phyloP scores from a whole-genome alignment of 1,140 invertebrate species.

The Psix sp. region DNA sequence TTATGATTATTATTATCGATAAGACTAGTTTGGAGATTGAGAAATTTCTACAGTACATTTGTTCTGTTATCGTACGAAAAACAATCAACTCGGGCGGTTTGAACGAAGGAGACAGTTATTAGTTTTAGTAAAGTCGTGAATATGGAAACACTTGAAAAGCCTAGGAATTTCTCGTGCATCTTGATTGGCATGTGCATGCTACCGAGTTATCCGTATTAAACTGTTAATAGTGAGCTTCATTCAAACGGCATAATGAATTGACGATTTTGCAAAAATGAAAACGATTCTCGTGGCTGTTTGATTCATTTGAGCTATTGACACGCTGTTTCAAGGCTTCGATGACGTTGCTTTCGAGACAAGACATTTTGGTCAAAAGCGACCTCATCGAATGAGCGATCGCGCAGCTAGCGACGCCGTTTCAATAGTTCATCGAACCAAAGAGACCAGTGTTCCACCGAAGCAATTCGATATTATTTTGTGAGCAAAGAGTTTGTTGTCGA shows the following conservation, averaged over 20 bases:
- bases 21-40: conserved; percentile 25
- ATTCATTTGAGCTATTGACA: conserved; percentile 15
- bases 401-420: background rate
- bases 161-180: conserved; percentile 64
- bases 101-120: background rate
- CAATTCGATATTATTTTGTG: conserved; percentile 68
- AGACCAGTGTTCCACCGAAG: conserved; percentile 69
- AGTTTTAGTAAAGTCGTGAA: background rate
- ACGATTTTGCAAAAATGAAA: conserved; percentile 52
- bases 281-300: conserved; percentile 34
- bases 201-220: conserved; percentile 68
- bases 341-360: no score
- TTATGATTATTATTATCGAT: conserved; percentile 40
- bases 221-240: conserved; percentile 78
- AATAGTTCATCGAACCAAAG: conserved; percentile 57
- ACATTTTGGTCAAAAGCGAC: conserved; percentile 2
- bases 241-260: conserved; percentile 70
- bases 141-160: no score
- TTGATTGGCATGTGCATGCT: conserved; percentile 70
- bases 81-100: no score
- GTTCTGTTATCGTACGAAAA: no score
- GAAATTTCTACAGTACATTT: conserved; percentile 60
- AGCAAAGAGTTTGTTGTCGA: conserved; percentile 42
- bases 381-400: conserved; percentile 1
- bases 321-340: background rate